Evolutionary conservation across 2,888 invertebrate species (phyloP), one percentile per base, ranked within the genome.

Genomic region (Plagodis dolabraria): DNA sequence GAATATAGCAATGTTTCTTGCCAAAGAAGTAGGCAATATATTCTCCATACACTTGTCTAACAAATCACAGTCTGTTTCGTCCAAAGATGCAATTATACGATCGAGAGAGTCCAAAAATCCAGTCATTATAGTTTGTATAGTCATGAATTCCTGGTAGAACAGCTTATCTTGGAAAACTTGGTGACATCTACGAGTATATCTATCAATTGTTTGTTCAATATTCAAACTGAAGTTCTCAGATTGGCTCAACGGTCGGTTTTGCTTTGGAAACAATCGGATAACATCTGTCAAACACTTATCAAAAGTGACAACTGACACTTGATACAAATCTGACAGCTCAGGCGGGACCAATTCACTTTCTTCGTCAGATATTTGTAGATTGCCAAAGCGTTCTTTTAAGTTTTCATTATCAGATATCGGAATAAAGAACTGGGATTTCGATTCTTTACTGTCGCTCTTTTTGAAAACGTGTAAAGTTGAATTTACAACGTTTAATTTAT

Each of bases 121-220:
- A 0, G 77, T 78, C 49, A 93, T 60, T 38, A 90, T 73, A 0
- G 84, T 87, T 56, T 93, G 93, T 0, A 92, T 69, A 0, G 80
- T 86, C 22, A 84, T 74, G 47, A 90, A 91, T 64, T 93, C 92
- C 71, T 91, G 87, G 61, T 92, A 89, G 64, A 93, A 93, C 2
- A 90, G 62, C 69, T 92, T 92, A 36, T 93, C 93, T 80, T 91
- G 89, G 36, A 93, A 93, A 0, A 93, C 92, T 79, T 92, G 90
- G 47, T 92, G 93, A 38, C 93, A 93, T 34, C 92, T 76, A 8
- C 87, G 74, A 0, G 93, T 93, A 33, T 93, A 93, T 57, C 91
- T 83, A 11, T 93, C 93, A 54, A 93, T 85, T 0, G 92, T 92
- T 7, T 89, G 88, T 72, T 92, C 90, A 0, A 83, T 71, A 10